These are phyloP conservation scores for Rhagonycha fulva DNA, from an alignment of 2,888 invertebrate species.

Conservation along the genomic window DNA sequence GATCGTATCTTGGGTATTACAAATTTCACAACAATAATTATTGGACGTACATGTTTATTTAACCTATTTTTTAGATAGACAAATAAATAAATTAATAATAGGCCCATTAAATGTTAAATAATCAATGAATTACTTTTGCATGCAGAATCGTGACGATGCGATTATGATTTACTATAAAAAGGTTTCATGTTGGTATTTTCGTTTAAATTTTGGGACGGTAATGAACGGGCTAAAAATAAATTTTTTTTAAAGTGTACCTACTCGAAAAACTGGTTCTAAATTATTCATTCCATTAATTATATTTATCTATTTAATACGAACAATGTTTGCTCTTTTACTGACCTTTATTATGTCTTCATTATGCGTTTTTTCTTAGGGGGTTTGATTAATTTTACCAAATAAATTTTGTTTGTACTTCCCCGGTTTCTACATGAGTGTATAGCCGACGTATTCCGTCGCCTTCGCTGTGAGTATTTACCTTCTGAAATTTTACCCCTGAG, in stretches of 20 bases:
- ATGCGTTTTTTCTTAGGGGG: too few species aligned
- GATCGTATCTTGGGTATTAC: not conserved
- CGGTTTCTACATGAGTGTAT: too few species aligned
- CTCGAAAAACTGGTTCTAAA: not conserved
- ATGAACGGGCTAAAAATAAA: not conserved
- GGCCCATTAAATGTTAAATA: not conserved
- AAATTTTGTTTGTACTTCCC: too few species aligned
- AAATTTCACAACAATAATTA: not conserved
- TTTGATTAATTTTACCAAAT: too few species aligned
- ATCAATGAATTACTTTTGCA: not conserved
- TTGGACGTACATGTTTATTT: not conserved
- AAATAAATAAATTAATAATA: not conserved
- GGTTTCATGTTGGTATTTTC: not conserved
- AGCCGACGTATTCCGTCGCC: too few species aligned
- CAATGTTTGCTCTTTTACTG: too few species aligned
- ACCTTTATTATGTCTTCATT: too few species aligned
- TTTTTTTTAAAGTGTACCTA: not conserved
- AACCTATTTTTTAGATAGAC: slow-evolving; percentile 1
- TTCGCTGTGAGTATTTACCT: too few species aligned
- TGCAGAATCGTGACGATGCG: not conserved
- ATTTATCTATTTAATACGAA: not conserved
- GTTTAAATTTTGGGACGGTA: not conserved
- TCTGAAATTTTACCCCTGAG: too few species aligned
- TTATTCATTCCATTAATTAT: not conserved
- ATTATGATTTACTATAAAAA: not conserved